Percentiles rank a stretch among this genome's conserved stretches.
phyloP scores from a whole-genome alignment of 2,113 vertebrate species.

The Campylomormyrus numenius region DNA sequence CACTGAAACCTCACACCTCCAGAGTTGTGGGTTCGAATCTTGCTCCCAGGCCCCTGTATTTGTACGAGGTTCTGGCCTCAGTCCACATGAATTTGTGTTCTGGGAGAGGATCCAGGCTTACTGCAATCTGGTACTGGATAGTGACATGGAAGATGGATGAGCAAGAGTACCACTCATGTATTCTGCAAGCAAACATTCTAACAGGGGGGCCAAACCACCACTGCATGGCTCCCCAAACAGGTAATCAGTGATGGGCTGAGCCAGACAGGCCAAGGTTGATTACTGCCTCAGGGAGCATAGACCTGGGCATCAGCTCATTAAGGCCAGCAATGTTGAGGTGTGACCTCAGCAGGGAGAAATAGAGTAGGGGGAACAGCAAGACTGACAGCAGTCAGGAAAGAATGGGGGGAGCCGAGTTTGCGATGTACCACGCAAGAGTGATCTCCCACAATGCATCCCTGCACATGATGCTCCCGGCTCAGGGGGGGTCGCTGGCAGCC shows the following conservation, averaged over 20 bases:
- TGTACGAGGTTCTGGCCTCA: neutral
- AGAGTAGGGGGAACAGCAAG: neutral
- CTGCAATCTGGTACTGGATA: neutral
- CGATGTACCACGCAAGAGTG: neutral
- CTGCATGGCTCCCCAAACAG: neutral
- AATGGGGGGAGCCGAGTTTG: neutral
- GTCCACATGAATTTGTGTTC: neutral
- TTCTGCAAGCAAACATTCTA: neutral
- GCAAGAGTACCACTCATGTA: neutral
- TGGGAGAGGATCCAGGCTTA: neutral
- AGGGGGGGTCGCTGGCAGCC: neutral
- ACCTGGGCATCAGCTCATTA: neutral
- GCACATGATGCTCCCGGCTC: neutral
- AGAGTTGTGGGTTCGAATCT: neutral
- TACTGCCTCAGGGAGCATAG: neutral
- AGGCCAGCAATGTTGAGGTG: neutral
- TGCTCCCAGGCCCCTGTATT: neutral
- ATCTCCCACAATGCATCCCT: neutral
- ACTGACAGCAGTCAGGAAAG: neutral
- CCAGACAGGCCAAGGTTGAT: neutral
- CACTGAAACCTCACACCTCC: neutral
- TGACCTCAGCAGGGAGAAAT: no score
- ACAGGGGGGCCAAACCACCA: neutral
- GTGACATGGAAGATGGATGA: neutral
- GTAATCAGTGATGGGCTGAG: neutral